A percentile compares a stretch with the other conserved stretches of the same genome.
Conservation (phyloP, 2,888 invertebrate genomes). For the Nymphalis urticae region DNA sequence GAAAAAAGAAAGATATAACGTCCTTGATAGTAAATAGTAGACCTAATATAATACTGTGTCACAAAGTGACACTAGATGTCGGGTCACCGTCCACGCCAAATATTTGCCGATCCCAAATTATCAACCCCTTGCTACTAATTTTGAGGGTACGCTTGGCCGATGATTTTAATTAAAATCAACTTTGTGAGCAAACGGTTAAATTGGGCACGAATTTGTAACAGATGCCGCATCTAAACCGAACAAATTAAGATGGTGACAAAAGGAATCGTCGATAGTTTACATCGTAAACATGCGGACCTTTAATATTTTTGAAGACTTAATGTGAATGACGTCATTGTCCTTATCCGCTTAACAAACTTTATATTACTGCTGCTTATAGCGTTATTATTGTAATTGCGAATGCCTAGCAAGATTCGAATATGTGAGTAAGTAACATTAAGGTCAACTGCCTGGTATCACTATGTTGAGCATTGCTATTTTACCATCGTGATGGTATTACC, state of each 20-base stretch:
- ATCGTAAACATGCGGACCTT: background rate
- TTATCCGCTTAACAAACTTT: too few species aligned
- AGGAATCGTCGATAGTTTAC: background rate
- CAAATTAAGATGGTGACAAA: slow-evolving; percentile 17
- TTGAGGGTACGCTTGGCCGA: slow-evolving; percentile 32
- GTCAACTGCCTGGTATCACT: too few species aligned
- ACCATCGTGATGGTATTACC: too few species aligned
- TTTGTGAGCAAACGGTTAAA: slow-evolving; percentile 42
- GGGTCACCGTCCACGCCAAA: slow-evolving; percentile 26
- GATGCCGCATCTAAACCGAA: slow-evolving; percentile 39
- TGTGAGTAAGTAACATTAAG: too few species aligned
- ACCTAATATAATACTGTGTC: background rate
- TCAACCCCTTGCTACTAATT: slow-evolving; percentile 36
- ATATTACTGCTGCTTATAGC: too few species aligned
- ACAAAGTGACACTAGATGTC: slow-evolving; percentile 17
- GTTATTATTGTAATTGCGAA: too few species aligned
- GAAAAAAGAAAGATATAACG: too few species aligned
- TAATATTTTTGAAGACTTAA: too few species aligned
- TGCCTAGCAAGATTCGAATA: too few species aligned
- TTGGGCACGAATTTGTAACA: slow-evolving; percentile 42
- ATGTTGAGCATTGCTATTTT: too few species aligned
- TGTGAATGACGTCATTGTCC: too few species aligned
- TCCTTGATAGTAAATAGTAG: background rate
- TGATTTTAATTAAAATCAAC: slow-evolving; percentile 42
- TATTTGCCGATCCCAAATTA: slow-evolving; percentile 36